Base-by-base conservation (phyloP, 2,888 invertebrate genomes). In the Melinopterus prodromus region DNA sequence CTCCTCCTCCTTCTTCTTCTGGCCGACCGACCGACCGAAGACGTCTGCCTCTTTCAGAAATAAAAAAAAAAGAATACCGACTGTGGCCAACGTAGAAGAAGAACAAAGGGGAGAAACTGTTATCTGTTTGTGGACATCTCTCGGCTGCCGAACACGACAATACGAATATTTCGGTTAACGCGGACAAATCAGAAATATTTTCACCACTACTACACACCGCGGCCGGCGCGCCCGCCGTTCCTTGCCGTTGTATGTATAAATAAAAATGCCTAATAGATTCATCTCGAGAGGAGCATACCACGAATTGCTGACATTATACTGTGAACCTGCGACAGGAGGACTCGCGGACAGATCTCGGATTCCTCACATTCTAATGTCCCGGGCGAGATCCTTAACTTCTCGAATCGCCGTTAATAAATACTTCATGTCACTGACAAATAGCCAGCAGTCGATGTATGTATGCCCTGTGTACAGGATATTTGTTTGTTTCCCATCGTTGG, bases 371-470 rank as follows among this genome's bases (percentile, higher is more conserved):
- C 89, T 88, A 87, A 87, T 83, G 84, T 82, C 69, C 71, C 26
- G 83, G 85, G 85, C 84, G 84, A 87, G 88, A 89, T 88, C 87
- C 84, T 87, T 88, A 89, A 88, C 88, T 88, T 84, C 83, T 84
- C 81, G 79, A 83, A 84, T 88, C 87, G 88, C 87, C 88, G 88
- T 88, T 87, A 88, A 89, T 89, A 89, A 89, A 89, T 89, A 88
- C 86, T 86, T 85, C 85, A 86, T 89, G 89, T 88, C 89, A 89
- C 86, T 89, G 89, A 89, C 89, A 89, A 89, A 89, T 89, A 89
- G 74, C 74, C 74, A 74, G 35, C 35, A 35, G 74, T 12, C 9
- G 74, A 16, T 74, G 53, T 4, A 53, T 12, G 53, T 53, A 53
- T 9, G 53, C 7, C 53, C 12, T 53, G 53, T 53, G 53, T 53